These are phyloP conservation scores for Lagorchestes hirsutus DNA, from an alignment of 2,797 vertebrate genomes.

Conservation along the genomic window DNA sequence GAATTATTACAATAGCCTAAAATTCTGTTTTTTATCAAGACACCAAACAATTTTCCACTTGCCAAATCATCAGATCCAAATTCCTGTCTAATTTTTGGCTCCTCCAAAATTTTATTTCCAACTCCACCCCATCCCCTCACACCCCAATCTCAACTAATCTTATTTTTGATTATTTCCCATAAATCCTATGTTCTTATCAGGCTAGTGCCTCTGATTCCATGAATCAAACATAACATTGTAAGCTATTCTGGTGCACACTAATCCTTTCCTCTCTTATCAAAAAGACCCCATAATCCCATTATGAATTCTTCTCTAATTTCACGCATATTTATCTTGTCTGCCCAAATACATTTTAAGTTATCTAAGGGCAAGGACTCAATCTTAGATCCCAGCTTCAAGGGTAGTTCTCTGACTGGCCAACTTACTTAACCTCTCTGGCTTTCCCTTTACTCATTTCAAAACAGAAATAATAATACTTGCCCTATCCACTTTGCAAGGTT, in stretches of 20 bases:
- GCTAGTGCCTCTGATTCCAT: neutral
- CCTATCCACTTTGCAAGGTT: neutral
- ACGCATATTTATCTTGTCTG: constrained; percentile 4
- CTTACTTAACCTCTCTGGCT: neutral
- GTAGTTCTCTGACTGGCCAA: neutral
- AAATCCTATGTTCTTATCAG: neutral
- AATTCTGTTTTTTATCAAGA: neutral
- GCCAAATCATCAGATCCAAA: neutral
- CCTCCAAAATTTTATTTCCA: neutral
- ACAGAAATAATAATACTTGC: neutral
- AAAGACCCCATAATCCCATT: constrained; percentile 6
- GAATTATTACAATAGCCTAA: neutral
- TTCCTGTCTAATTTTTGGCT: neutral
- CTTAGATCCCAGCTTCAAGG: constrained; percentile 6
- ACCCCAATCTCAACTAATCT: neutral
- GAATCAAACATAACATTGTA: neutral
- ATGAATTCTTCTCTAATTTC: neutral
- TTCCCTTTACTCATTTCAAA: neutral
- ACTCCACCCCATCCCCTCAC: no score
- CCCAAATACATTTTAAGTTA: constrained; percentile 21
- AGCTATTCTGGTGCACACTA: neutral
- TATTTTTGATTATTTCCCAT: neutral
- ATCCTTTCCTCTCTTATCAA: constrained; percentile 22
- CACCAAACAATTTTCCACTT: neutral
- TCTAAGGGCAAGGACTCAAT: neutral